These are phyloP conservation scores for Sesia apiformis DNA, from an alignment of 2,888 invertebrate species.

Conservation along the genomic window DNA sequence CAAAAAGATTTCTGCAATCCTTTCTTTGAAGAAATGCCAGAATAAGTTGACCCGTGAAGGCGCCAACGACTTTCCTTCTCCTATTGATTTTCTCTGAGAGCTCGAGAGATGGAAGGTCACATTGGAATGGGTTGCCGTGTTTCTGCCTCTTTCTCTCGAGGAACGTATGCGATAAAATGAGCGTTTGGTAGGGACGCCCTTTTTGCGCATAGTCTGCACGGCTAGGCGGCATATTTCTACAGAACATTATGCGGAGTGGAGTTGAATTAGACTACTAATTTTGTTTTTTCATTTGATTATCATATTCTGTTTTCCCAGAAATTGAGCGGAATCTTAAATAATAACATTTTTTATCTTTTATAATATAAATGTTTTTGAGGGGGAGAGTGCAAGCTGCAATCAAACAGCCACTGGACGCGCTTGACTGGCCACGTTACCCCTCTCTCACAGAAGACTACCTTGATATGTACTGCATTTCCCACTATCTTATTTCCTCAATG, in stretches of 20 bases:
- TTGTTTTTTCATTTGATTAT: too few relatives aligned
- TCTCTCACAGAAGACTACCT: too few relatives aligned
- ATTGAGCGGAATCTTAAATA: too few relatives aligned
- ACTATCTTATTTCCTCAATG: too few relatives aligned
- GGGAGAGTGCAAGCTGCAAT: too few relatives aligned
- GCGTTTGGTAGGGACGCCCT: constrained; percentile 61
- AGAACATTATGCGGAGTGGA: constrained; percentile 27
- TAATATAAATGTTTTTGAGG: too few relatives aligned
- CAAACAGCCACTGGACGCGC: too few relatives aligned
- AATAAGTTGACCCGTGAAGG: constrained; percentile 16
- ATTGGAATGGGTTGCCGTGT: constrained; percentile 13
- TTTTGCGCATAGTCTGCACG: constrained; percentile 70
- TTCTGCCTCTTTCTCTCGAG: constrained; percentile 36
- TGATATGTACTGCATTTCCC: too few relatives aligned
- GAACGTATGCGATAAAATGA: constrained; percentile 65
- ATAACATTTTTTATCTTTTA: too few relatives aligned
- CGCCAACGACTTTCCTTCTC: constrained; percentile 16
- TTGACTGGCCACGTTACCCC: too few relatives aligned
- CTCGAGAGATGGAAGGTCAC: background rate
- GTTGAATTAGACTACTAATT: constrained; percentile 5
- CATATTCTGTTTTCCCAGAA: too few relatives aligned
- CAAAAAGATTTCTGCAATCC: constrained; percentile 37
- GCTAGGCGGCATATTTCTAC: constrained; percentile 69
- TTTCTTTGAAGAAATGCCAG: constrained; percentile 19
- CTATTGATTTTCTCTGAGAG: background rate